Percentiles rank a stretch among this genome's conserved stretches.
These are phyloP conservation scores for Papilio xuthus DNA, from an alignment of 1,140 invertebrate species.

Conservation along the genomic window DNA sequence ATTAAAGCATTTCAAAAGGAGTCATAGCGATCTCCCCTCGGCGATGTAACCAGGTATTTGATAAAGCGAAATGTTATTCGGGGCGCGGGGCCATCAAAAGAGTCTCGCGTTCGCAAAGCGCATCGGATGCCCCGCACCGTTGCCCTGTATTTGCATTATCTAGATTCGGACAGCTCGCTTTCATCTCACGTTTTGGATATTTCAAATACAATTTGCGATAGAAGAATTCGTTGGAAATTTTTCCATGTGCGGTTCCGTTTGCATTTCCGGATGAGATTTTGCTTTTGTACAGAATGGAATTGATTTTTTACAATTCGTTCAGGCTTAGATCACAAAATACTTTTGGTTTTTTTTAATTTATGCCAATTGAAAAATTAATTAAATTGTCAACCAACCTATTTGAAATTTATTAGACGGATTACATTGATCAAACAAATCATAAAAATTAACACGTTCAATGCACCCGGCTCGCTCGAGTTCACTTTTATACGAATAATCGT, in stretches of 20 bases:
- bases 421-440: background rate
- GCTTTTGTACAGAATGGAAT: conserved; percentile 34
- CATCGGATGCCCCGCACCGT: conserved; percentile 41
- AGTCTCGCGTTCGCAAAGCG: conserved; percentile 38
- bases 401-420: background rate
- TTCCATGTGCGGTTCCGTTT: conserved; percentile 54
- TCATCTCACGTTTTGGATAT: conserved; percentile 72
- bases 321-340: background rate
- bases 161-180: conserved; percentile 67
- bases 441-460: background rate
- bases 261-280: conserved; percentile 52
- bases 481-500: background rate
- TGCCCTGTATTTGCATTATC: conserved; percentile 67
- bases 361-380: background rate
- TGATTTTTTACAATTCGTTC: conserved; percentile 4
- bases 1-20: conserved; percentile 9
- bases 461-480: background rate
- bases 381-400: background rate
- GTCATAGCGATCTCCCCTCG: conserved; percentile 1
- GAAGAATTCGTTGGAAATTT: conserved; percentile 62
- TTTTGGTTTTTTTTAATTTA: background rate
- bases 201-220: conserved; percentile 74
- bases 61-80: conserved; percentile 51
- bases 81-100: conserved; percentile 44
- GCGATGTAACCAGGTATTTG: conserved; percentile 35